Evolutionary conservation across 2,888 invertebrate species (phyloP).

Genomic region (Spisula subtruncata): DNA sequence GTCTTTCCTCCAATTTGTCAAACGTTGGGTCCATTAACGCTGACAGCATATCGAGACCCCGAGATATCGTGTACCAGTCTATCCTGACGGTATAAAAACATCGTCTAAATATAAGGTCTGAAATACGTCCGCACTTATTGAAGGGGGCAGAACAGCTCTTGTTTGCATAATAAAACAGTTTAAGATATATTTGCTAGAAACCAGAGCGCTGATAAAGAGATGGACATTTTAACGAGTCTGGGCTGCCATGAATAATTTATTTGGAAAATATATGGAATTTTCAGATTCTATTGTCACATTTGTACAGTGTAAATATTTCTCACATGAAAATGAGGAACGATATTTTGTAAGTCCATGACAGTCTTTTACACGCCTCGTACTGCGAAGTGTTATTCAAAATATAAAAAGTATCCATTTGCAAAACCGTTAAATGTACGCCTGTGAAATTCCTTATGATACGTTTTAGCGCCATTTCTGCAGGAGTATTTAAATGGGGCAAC

Average conservation of each 20-base stretch:
- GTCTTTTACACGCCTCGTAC: background rate
- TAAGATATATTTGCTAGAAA: constrained; percentile 48
- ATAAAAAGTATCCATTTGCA: background rate
- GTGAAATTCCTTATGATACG: too few species aligned
- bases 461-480: too few species aligned
- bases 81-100: background rate
- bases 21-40: constrained; percentile 9
- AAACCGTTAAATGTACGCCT: too few species aligned
- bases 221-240: constrained; percentile 42
- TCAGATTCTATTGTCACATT: constrained; percentile 14
- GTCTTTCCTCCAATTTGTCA: constrained; percentile 1
- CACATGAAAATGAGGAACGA: background rate
- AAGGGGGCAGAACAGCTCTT: constrained; percentile 36
- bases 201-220: constrained; percentile 49
- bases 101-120: background rate
- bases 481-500: too few species aligned
- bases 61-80: background rate
- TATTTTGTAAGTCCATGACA: background rate
- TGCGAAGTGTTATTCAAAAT: background rate
- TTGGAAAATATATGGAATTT: constrained; percentile 34
- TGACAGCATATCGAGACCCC: background rate
- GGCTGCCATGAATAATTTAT: constrained; percentile 55
- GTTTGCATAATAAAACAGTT: constrained; percentile 67
- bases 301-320: background rate
- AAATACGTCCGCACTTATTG: constrained; percentile 31